phyloP scores from a whole-genome alignment of 2,888 invertebrate genomes.

The Arrhopalites spinosus region DNA sequence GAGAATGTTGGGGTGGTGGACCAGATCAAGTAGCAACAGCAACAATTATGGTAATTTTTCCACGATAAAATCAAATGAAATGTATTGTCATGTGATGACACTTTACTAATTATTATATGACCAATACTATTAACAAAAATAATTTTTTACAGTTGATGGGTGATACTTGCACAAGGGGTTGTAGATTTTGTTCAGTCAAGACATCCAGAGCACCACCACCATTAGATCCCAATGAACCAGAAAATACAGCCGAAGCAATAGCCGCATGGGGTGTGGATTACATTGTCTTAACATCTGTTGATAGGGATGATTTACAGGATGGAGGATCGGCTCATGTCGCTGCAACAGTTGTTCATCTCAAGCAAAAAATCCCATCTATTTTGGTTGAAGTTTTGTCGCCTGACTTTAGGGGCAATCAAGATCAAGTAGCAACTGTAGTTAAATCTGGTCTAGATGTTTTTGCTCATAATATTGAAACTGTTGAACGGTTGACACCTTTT shows the following conservation, averaged over 20 bases:
- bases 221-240: constrained; percentile 86
- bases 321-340: constrained; percentile 95
- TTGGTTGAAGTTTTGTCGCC: constrained; percentile 96
- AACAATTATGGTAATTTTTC: constrained; percentile 86
- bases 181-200: constrained; percentile 93
- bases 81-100: constrained; percentile 8
- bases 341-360: constrained; percentile 85
- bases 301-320: constrained; percentile 92
- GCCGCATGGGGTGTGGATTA: constrained; percentile 95
- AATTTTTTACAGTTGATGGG: constrained; percentile 88
- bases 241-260: constrained; percentile 90
- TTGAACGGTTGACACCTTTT: constrained; percentile 84
- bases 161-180: constrained; percentile 98
- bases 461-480: constrained; percentile 98
- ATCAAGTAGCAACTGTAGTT: constrained; percentile 76
- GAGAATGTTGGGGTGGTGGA: constrained; percentile 98
- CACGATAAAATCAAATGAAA: not conserved
- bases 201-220: constrained; percentile 88
- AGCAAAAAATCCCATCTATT: constrained; percentile 63
- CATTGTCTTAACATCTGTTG: constrained; percentile 96
- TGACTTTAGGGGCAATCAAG: constrained; percentile 85
- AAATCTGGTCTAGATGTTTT: constrained; percentile 89
- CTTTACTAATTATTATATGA: too few relatives aligned
- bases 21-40: constrained; percentile 95
- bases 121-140: too few relatives aligned